These are phyloP conservation scores for Drosophila fungiperda DNA, from an alignment of 2,888 invertebrate species.

Conservation along the genomic window DNA sequence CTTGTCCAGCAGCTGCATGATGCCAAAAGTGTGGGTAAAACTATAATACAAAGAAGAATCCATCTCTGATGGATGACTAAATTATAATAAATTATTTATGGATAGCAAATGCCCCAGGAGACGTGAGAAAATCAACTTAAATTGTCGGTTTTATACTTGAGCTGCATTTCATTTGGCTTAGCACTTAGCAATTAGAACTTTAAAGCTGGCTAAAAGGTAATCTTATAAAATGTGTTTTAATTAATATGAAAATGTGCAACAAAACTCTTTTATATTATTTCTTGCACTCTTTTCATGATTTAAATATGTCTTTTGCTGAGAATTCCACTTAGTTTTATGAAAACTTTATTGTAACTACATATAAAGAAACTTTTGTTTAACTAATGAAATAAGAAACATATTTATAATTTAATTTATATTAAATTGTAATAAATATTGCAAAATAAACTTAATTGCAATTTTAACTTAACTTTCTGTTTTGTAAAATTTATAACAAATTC, in stretches of 20 bases:
- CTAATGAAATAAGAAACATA: background rate
- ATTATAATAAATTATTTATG: slow-evolving; percentile 15
- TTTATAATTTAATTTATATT: background rate
- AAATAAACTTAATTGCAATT: background rate
- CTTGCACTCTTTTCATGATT: background rate
- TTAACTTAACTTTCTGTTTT: background rate
- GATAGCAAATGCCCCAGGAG: background rate
- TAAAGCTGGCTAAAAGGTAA: background rate
- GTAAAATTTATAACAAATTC: background rate
- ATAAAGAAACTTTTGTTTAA: background rate
- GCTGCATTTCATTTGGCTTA: slow-evolving; percentile 23
- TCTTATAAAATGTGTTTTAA: background rate
- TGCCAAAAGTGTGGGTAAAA: background rate
- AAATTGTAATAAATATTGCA: background rate
- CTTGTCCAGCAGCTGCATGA: background rate
- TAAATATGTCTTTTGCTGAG: background rate
- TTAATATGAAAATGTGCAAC: background rate
- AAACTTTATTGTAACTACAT: background rate
- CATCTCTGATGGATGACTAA: slow-evolving; percentile 4
- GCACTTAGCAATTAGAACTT: no score
- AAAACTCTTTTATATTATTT: background rate
- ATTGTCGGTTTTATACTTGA: slow-evolving; percentile 22
- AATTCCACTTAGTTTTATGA: background rate
- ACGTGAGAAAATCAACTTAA: slow-evolving; percentile 22
- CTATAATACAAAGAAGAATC: background rate